phyloP scores from a whole-genome alignment of 2,113 vertebrate genomes.

The Cacatua alba region DNA sequence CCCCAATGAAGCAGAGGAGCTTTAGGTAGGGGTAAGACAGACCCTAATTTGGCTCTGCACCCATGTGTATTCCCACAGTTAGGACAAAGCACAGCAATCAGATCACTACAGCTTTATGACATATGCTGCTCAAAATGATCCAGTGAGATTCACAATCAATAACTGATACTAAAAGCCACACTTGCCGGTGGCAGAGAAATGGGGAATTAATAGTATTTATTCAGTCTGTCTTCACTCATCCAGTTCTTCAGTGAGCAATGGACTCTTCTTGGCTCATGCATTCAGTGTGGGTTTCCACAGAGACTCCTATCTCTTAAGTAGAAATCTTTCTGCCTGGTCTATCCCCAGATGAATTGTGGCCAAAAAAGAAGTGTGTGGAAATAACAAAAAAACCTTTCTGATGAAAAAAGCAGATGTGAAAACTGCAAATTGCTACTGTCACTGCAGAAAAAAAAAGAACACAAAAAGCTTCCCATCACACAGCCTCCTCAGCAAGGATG shows the following conservation, averaged over 20 bases:
- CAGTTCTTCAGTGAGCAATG: not conserved
- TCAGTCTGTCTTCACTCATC: not conserved
- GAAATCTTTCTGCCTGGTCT: not conserved
- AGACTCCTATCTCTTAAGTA: not conserved
- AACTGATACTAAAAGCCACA: conserved; percentile 9
- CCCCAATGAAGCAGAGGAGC: not conserved
- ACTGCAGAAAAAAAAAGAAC: not conserved
- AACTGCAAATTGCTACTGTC: not conserved
- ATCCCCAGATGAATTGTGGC: not conserved
- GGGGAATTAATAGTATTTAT: not conserved
- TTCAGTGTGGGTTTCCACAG: not conserved
- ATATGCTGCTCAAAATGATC: not conserved
- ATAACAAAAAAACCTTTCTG: not conserved
- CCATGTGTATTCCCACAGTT: not conserved
- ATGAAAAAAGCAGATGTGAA: not conserved
- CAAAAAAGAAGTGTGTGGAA: not conserved
- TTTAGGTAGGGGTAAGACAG: not conserved
- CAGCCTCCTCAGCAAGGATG: not conserved
- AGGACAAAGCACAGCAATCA: not conserved
- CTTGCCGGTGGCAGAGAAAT: not conserved
- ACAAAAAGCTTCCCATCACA: not conserved
- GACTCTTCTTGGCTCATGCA: not conserved
- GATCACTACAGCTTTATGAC: not conserved
- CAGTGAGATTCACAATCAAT: not conserved
- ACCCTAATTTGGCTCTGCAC: not conserved